phyloP scores from a whole-genome alignment of 1,140 invertebrate genomes.

The Anadara kagoshimensis region DNA sequence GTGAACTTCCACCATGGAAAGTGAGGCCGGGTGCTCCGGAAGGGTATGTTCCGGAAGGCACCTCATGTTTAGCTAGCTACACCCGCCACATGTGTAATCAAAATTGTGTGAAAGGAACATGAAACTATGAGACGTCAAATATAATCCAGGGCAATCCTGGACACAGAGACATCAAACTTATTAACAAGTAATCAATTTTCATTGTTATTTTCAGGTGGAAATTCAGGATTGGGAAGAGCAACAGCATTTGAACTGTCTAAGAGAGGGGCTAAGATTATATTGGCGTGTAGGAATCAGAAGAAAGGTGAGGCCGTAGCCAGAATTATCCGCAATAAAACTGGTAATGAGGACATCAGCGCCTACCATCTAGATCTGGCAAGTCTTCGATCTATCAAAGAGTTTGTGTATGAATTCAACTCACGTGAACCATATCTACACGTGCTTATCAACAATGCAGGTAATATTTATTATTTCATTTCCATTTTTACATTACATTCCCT shows the following conservation, averaged over 20 bases:
- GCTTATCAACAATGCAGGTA: slow-evolving; percentile 73
- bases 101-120: no score
- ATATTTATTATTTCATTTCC: no score
- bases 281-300: slow-evolving; percentile 63
- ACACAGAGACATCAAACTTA: no score
- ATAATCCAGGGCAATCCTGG: no score
- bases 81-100: no score
- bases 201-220: slow-evolving; percentile 61
- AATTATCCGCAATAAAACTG: slow-evolving; percentile 65
- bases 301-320: slow-evolving; percentile 70
- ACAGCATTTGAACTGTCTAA: slow-evolving; percentile 68
- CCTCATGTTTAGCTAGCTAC: no score
- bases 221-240: slow-evolving; percentile 68
- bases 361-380: slow-evolving; percentile 59
- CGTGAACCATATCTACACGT: slow-evolving; percentile 61
- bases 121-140: no score
- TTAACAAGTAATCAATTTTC: no score
- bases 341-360: slow-evolving; percentile 64
- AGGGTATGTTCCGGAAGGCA: no score
- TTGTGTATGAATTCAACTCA: slow-evolving; percentile 57
- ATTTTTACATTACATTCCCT: no score
- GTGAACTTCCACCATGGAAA: no score
- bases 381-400: slow-evolving; percentile 60
- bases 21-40: no score
- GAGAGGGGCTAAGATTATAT: slow-evolving; percentile 63